Evolutionary conservation across 2,888 invertebrate genomes (phyloP).

Genomic region (Ischnura elegans): DNA sequence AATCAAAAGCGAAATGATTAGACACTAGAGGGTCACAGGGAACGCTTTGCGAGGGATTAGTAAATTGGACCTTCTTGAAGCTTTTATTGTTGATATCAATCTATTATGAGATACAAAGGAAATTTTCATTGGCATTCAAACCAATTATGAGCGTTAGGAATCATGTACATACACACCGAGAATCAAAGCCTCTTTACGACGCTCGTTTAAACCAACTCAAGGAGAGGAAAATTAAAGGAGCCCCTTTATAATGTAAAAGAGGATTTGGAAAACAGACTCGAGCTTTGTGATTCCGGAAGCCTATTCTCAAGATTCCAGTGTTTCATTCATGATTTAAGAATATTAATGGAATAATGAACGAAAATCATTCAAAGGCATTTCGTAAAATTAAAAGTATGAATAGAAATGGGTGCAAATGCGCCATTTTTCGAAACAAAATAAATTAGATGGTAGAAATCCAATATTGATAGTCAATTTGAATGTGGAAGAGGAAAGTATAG

Average conservation of each 20-base stretch:
- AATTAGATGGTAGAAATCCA: too few relatives aligned
- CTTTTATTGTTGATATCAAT: background rate
- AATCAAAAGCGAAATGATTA: too few relatives aligned
- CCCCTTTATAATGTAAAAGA: background rate
- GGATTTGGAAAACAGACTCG: background rate
- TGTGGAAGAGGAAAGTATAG: too few relatives aligned
- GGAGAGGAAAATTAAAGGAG: background rate
- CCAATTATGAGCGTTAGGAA: background rate
- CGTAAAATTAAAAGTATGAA: too few relatives aligned
- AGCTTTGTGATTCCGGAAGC: background rate
- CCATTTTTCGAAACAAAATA: too few relatives aligned
- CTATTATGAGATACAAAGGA: background rate
- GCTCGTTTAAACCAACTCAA: background rate
- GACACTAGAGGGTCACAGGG: too few relatives aligned
- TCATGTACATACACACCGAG: background rate
- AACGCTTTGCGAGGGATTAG: too few relatives aligned
- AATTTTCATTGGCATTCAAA: background rate
- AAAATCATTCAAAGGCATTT: too few relatives aligned
- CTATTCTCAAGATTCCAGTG: background rate
- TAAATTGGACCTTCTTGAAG: too few relatives aligned
- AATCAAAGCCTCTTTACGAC: background rate
- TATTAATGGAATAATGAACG: background rate
- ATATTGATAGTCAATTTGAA: too few relatives aligned
- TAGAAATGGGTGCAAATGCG: too few relatives aligned
- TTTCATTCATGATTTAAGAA: background rate